Base-by-base conservation (phyloP, 2,888 invertebrate genomes). In the Stenotaenia linearis region DNA sequence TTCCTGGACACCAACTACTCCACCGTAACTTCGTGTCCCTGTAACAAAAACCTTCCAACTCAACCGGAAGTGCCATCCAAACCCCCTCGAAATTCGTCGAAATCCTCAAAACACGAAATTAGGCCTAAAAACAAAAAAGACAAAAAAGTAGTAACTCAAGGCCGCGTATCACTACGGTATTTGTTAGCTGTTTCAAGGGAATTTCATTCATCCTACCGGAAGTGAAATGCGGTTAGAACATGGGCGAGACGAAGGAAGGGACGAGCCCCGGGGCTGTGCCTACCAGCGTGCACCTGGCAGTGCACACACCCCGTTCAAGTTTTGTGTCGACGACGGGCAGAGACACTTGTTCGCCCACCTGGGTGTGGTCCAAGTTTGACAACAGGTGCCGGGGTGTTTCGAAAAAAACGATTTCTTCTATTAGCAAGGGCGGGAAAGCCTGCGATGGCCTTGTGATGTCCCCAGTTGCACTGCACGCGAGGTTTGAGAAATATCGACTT, bases 331-430 rank as follows among this genome's bases (percentile, higher is more conserved):
- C 25, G 61, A 25, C 61, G 61, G 61, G 61, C 25, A 61, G 25
- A 61, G 61, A 61, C 61, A 61, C 25, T 61, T 61, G 61, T 61
- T 61, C 61, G 61, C 61, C 61, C 61, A 61, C 61, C 28, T 61
- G 61, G 61, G 61, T 61, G 61, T 61, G 61, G 7, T 25, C 61
- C 23, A 23, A 61, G 61, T 61, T 61, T 61, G 61, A 61, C 61
- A 61, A 61, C 61, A 61, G 61, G 61, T 61, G 61, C 61, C 61
- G 61, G 61, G 61, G 61, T 61, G 45, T 45, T 45, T 45, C 18
- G 12, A 15, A 25, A 25, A 61, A 61, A 61, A 61, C 6, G 9
- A 25, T 23, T 61, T 25, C 25, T 61, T 25, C 1, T 25, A 25
- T 61, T 25, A 25, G 25, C 23, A 61, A 25, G 61, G 61, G 25